Evolutionary conservation across 1,140 invertebrate genomes (phyloP), one percentile per base, ranked within the genome.

Genomic region (Euura saliciscinereae): DNA sequence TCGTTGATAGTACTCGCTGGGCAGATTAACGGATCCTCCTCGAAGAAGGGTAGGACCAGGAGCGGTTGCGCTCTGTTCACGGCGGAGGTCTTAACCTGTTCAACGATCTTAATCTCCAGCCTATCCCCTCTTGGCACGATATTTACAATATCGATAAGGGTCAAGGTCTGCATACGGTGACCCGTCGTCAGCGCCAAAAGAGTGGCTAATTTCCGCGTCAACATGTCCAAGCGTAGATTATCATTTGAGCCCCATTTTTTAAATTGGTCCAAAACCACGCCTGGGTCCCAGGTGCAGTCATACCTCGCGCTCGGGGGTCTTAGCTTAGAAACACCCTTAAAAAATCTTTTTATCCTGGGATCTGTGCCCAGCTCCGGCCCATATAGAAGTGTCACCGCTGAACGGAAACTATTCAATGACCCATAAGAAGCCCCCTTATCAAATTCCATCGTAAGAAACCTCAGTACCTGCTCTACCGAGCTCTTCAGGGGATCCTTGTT

Each of bases 371-470:
- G 13, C 6, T 76, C 68, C 64, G 45, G 10, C 10, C 51, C 66
- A 4, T 65, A 73, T 64, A 78, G 65, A 42, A 76, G 46, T 0
- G 73, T 74, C 65, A 80, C 74, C 3, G 75, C 76, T 3, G 79
- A 73, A 59, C 75, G 72, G 0, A 74, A 45, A 2, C 75, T 46
- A 68, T 78, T 78, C 0, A 80, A 42, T 3, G 76, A 69, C 44
- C 76, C 75, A 64, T 75, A 76, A 11, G 73, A 73, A 11, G 75
- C 72, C 10, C 77, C 77, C 43, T 73, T 59, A n/a, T 79, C 44
- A 75, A 79, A 79, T 69, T 73, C 75, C 67, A 43, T 69, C 1
- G 74, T 73, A 44, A 79, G 69, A 68, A 76, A 81, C 44, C 8
- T 44, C 65, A 79, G 70, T 45, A 77, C 69, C 6, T 75, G 42